Evolutionary conservation across 37 sponge, comb jelly and placozoan species (phyloP), one percentile per base, ranked within the genome.

Genomic region (Bolinopsis microptera): DNA sequence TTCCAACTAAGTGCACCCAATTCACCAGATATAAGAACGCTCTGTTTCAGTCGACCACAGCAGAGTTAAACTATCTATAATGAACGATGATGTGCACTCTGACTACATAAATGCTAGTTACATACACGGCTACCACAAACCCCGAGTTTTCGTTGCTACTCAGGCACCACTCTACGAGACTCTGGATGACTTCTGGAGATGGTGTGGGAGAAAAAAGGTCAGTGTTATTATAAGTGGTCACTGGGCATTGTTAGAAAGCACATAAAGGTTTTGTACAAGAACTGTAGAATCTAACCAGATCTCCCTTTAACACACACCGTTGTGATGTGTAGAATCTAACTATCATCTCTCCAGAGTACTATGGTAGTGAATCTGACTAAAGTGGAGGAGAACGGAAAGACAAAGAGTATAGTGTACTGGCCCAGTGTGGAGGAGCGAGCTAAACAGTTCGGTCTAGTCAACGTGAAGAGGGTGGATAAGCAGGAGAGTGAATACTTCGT

Each of bases 41-140:
- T 13, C 61, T 18, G 13, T 93, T 24, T 95, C 97, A 80, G 94
- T 96, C 33, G 92, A 69, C 0, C 86, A 93, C 76, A 41, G 94
- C 35, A 26, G 97, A 88, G 97, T 96, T 34, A 95, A 94, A 39
- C 94, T 96, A 39, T 76, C 93, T 35, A 76, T 96, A n/a, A 93
- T 92, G 21, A 30, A 67, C 5, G 96, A 95, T 0, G 94, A 92
- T 35, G 39, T 95, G 8, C 95, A 96, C 38, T 95, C 97, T n/a
- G 97, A 96, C 92, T 96, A 95, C 94, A 96, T 96, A 93, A 96
- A 96, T 83, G 97, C 97, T 26, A 94, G 94, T 94, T 96, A 69
- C 61, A 86, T 86, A 5, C 90, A 86, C 61, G 90, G 90, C 27
- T 86, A 86, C 30, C 90, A 86, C 90, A 86, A 86, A 40, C 90